These are phyloP conservation scores for Indicator maculatus DNA, from an alignment of 2,113 vertebrate species.

Conservation along the genomic window DNA sequence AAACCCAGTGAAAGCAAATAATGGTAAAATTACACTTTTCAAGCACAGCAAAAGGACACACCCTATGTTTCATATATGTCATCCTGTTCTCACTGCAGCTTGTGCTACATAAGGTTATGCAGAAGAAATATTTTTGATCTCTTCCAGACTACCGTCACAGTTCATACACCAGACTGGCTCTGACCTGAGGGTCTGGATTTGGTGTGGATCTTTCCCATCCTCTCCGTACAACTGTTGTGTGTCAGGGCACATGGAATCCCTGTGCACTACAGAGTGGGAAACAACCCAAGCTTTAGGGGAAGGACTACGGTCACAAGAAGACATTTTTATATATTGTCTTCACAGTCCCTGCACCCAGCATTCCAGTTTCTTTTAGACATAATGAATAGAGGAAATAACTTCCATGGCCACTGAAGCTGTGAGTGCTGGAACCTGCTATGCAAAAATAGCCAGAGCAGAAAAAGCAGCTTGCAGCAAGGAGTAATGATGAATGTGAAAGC, in stretches of 20 bases:
- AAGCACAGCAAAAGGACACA: not conserved
- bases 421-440: not conserved
- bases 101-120: not conserved
- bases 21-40: not conserved
- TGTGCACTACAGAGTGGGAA: not conserved
- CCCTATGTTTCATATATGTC: not conserved
- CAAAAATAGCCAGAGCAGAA: not conserved
- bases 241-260: not conserved
- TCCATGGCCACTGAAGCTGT: not conserved
- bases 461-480: not conserved
- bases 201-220: not conserved
- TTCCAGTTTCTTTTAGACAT: not conserved
- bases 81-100: not conserved
- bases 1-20: not conserved
- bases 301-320: not conserved
- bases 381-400: not conserved
- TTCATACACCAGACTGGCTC: not conserved
- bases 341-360: not conserved
- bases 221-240: rapidly evolving
- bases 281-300: not conserved
- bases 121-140: not conserved
- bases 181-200: not conserved
- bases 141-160: rapidly evolving
- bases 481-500: not conserved
- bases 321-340: not conserved